These are phyloP conservation scores for Zygaena filipendulae DNA, from an alignment of 2,888 invertebrate species.

Conservation along the genomic window DNA sequence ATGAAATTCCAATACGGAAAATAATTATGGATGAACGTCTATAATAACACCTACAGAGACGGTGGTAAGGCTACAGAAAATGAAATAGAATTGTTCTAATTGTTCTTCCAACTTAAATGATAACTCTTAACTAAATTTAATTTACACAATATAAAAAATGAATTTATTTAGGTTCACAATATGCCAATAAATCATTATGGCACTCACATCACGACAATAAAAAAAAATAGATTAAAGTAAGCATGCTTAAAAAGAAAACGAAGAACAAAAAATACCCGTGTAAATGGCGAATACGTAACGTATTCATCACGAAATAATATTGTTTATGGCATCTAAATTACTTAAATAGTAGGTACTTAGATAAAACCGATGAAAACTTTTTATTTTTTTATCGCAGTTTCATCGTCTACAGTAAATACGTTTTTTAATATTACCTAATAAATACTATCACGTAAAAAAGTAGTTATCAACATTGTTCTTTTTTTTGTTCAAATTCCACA, in stretches of 20 bases:
- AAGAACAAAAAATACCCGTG: constrained; percentile 29
- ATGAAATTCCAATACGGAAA: no score
- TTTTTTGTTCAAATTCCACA: constrained; percentile 25
- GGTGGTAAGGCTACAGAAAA: no score
- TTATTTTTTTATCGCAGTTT: not conserved
- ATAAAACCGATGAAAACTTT: not conserved
- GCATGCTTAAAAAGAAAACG: constrained; percentile 24
- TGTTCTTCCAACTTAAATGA: no score
- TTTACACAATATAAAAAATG: not conserved
- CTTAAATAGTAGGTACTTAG: constrained; percentile 7
- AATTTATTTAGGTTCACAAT: not conserved
- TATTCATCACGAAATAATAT: constrained; percentile 26
- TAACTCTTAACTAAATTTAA: no score
- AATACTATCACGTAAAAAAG: constrained; percentile 29
- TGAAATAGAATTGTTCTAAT: no score
- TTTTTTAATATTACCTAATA: constrained; percentile 7
- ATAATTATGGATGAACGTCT: no score
- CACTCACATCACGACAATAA: constrained; percentile 50
- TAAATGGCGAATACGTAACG: constrained; percentile 35
- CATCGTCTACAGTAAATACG: not conserved
- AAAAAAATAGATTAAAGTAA: constrained; percentile 25
- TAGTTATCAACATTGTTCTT: constrained; percentile 48
- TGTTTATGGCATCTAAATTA: constrained; percentile 24
- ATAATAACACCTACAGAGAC: no score
- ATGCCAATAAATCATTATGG: constrained; percentile 40